Conservation (phyloP, 2,888 invertebrate species). For the Mesodorylaimus sp. region DNA sequence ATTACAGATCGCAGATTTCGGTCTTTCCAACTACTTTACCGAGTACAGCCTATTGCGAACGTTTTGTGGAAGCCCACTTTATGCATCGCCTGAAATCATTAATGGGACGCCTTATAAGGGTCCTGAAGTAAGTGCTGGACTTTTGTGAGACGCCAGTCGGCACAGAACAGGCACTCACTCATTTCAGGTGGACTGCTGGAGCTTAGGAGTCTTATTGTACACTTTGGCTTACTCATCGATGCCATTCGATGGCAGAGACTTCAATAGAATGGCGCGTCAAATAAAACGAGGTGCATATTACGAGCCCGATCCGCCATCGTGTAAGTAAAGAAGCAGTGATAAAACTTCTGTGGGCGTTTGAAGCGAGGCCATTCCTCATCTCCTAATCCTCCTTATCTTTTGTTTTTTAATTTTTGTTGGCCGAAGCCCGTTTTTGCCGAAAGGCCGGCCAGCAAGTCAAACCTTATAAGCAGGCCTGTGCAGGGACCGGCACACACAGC, state of each 20-base stretch:
- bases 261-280: slow-evolving; percentile 82
- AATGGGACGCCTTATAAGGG: slow-evolving; percentile 49
- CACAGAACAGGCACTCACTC: too few relatives aligned
- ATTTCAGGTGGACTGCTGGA: slow-evolving; percentile 51
- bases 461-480: too few relatives aligned
- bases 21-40: slow-evolving; percentile 71
- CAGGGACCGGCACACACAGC: too few relatives aligned
- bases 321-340: too few relatives aligned
- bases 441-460: too few relatives aligned
- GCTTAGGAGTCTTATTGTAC: slow-evolving; percentile 83
- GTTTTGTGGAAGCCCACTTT: slow-evolving; percentile 39
- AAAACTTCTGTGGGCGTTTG: too few relatives aligned
- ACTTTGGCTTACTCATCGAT: slow-evolving; percentile 96
- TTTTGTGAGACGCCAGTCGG: too few relatives aligned
- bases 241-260: slow-evolving; percentile 91
- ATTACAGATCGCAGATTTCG: slow-evolving; percentile 87
- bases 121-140: slow-evolving; percentile 81
- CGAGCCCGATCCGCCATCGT: slow-evolving; percentile 79
- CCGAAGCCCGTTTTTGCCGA: too few relatives aligned
- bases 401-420: too few relatives aligned
- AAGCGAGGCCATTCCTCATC: too few relatives aligned
- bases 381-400: too few relatives aligned
- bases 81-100: slow-evolving; percentile 35
- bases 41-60: slow-evolving; percentile 32
- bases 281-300: slow-evolving; percentile 93